Percentiles rank a stretch among this genome's conserved stretches.
These are phyloP conservation scores for Lasioglossum vierecki DNA, from an alignment of 2,888 invertebrate species.

Conservation along the genomic window DNA sequence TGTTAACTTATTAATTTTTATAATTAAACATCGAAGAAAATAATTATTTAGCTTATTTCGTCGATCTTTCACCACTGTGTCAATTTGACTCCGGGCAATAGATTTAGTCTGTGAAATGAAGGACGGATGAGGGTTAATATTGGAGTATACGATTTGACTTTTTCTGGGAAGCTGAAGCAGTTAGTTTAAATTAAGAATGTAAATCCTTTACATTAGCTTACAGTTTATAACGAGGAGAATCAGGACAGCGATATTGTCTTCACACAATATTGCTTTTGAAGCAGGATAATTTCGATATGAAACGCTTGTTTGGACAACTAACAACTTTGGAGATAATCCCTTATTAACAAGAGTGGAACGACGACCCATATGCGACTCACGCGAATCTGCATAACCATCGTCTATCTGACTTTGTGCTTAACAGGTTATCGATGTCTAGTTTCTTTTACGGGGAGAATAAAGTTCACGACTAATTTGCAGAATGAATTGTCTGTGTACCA, in stretches of 20 bases:
- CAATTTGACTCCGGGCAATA: no score
- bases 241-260: slow-evolving; percentile 10
- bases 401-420: slow-evolving; percentile 26
- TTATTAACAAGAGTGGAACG: slow-evolving; percentile 28
- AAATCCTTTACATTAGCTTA: not conserved
- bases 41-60: no score
- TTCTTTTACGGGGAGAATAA: slow-evolving; percentile 42
- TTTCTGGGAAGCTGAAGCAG: no score
- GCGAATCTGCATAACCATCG: slow-evolving; percentile 46
- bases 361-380: slow-evolving; percentile 17
- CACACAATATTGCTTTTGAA: not conserved
- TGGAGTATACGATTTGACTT: no score
- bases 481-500: not conserved
- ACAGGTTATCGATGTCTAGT: slow-evolving; percentile 38
- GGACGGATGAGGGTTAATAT: no score
- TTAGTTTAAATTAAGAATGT: not conserved
- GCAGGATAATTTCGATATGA: slow-evolving; percentile 1
- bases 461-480: slow-evolving; percentile 32
- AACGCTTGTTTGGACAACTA: slow-evolving; percentile 12
- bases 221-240: not conserved
- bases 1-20: no score
- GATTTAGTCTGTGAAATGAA: no score
- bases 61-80: no score
- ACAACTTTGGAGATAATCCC: not conserved
- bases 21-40: no score